Evolutionary conservation across 2,888 invertebrate species (phyloP).

Genomic region (Drosophila vallismaia): DNA sequence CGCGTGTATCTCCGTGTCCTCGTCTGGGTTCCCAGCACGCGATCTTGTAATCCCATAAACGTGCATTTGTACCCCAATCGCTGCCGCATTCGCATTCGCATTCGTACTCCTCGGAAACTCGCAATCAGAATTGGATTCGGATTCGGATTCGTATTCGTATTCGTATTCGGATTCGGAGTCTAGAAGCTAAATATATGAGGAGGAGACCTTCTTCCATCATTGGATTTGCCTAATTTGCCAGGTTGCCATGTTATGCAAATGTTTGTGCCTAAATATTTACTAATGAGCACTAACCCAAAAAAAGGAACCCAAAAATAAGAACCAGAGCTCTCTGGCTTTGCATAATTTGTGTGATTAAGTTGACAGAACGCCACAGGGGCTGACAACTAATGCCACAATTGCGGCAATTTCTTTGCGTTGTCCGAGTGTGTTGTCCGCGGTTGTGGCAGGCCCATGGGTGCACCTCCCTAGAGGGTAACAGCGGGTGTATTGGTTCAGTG

Average conservation of each 20-base stretch:
- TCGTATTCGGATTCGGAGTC: not conserved
- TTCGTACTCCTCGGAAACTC: slow-evolving; percentile 15
- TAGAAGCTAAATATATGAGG: not conserved
- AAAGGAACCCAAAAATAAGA: slow-evolving; percentile 6
- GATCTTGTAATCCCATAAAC: slow-evolving; percentile 64
- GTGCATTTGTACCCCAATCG: slow-evolving; percentile 54
- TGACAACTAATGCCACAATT: slow-evolving; percentile 53
- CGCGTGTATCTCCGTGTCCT: slow-evolving; percentile 54
- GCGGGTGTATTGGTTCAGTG: slow-evolving; percentile 29
- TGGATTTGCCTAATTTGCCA: slow-evolving; percentile 72
- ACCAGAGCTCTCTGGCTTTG: slow-evolving; percentile 29
- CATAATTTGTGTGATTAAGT: slow-evolving; percentile 57
- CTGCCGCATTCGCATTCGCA: slow-evolving; percentile 19
- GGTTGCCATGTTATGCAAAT: slow-evolving; percentile 70
- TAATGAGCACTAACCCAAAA: slow-evolving; percentile 77
- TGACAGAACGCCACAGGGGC: slow-evolving; percentile 49
- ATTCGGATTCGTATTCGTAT: slow-evolving; percentile 10
- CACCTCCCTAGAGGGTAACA: slow-evolving; percentile 32
- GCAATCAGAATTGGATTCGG: slow-evolving; percentile 30
- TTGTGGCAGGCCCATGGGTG: not conserved
- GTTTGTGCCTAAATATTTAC: slow-evolving; percentile 63
- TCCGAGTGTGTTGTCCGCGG: slow-evolving; percentile 33
- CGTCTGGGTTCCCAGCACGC: slow-evolving; percentile 60
- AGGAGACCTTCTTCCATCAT: slow-evolving; percentile 11
- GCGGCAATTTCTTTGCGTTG: slow-evolving; percentile 50